These are phyloP conservation scores for Petromus typicus DNA, from an alignment of 2,113 vertebrate genomes.

Conservation along the genomic window DNA sequence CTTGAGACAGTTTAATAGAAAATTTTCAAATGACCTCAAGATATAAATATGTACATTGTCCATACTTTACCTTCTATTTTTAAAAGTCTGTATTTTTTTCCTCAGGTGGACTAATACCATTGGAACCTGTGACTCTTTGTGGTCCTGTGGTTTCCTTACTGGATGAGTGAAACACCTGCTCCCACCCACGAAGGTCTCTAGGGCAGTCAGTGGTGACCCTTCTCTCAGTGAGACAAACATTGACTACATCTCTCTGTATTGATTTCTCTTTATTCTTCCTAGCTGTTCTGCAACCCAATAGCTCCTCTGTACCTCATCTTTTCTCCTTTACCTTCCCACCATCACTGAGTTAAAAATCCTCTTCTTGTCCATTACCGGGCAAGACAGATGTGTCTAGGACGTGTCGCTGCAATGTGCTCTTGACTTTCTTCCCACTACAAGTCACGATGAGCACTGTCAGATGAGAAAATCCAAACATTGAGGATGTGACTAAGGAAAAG, in stretches of 20 bases:
- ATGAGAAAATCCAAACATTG: not conserved
- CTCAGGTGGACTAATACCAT: not conserved
- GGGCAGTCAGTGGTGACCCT: not conserved
- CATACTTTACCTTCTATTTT: not conserved
- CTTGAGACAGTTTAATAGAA: not conserved
- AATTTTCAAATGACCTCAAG: not conserved
- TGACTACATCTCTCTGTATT: not conserved
- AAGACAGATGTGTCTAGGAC: not conserved
- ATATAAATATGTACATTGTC: not conserved
- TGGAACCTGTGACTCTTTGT: not conserved
- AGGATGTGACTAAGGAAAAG: not conserved
- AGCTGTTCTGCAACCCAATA: not conserved
- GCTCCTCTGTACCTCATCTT: not conserved
- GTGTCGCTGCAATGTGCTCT: not conserved
- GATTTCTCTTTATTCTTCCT: not conserved
- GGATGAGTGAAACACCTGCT: not conserved
- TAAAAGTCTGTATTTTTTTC: not conserved
- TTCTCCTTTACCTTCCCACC: not conserved
- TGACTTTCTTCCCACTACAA: not conserved
- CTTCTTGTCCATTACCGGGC: not conserved
- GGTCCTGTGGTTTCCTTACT: not conserved
- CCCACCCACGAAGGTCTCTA: not conserved
- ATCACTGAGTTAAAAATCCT: not conserved
- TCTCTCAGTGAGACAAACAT: not conserved
- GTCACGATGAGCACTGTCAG: not conserved